Conservation (phyloP, 1,140 invertebrate genomes). For the Formica exsecta region DNA sequence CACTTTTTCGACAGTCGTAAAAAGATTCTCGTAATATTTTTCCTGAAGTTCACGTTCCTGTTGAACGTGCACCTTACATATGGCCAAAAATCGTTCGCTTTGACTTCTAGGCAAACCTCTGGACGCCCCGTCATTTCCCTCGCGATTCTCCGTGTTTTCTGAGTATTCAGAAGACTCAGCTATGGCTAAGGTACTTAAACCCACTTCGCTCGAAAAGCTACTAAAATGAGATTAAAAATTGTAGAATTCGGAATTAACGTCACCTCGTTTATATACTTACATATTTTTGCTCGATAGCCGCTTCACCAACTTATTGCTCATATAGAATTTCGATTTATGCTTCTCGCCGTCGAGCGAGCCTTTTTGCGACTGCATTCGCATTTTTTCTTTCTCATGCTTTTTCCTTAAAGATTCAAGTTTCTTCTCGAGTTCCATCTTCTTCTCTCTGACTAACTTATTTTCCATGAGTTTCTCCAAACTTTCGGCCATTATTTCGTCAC, state of each 20-base stretch:
- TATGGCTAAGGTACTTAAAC: conserved; percentile 75
- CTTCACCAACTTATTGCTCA: conserved; percentile 92
- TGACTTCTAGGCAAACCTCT: conserved; percentile 88
- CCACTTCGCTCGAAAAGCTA: conserved; percentile 82
- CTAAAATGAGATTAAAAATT: conserved; percentile 55
- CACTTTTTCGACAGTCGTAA: conserved; percentile 91
- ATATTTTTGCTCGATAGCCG: conserved; percentile 93
- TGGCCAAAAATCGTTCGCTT: conserved; percentile 89
- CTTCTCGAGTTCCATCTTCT: conserved; percentile 93
- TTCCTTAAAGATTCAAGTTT: conserved; percentile 94
- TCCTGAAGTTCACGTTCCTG: conserved; percentile 93
- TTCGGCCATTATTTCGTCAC: conserved; percentile 91
- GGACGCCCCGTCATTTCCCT: conserved; percentile 83
- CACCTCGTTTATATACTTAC: conserved; percentile 86
- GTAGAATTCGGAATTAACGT: background rate
- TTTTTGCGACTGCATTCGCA: conserved; percentile 88
- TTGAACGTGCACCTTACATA: conserved; percentile 90
- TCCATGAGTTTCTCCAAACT: conserved; percentile 93
- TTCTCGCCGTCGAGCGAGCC: conserved; percentile 88
- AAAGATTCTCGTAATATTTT: conserved; percentile 94
- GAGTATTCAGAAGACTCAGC: conserved; percentile 81
- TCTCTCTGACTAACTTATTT: conserved; percentile 93
- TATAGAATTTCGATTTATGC: conserved; percentile 90
- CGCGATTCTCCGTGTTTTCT: conserved; percentile 82
- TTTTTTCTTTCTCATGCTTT: conserved; percentile 94